Evolutionary conservation across 2,888 invertebrate species (phyloP), one percentile per base, ranked within the genome.

Genomic region (Shargacucullia verbasci): DNA sequence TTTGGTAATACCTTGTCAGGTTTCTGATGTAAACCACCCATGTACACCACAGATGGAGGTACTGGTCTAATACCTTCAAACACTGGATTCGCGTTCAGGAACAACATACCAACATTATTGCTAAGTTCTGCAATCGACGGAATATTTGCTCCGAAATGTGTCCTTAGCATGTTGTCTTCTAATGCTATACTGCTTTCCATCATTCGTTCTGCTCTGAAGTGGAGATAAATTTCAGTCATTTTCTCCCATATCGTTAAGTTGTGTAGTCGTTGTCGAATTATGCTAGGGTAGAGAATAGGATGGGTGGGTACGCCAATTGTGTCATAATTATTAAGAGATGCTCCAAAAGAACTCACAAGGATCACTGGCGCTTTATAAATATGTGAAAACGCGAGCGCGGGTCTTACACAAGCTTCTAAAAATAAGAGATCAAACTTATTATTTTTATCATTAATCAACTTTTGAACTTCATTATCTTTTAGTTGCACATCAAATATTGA

Each of bases 281-380:
- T 29, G 0, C 8, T 29, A 2, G 63, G 56, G 7, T 69, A 65
- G 0, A 65, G 35, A 4, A 69, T 2, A 0, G 65, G 65, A 46
- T 65, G 65, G 0, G 8, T 9, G 9, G 67, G 70, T 7, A 49
- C 58, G 7, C 67, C 70, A 0, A 67, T 10, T 5, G 46, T 11
- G 0, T 58, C 49, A 1, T 34, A 54, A 40, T 57, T 64, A 5
- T 53, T 58, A 0, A 52, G 38, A 8, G 2, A 0, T 0, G 39
- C 38, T 14, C 40, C 48, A 8, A 58, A 64, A 0, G 67, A 67
- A 44, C 79, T 80, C 0, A 81, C 31, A 38, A 56, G 31, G n/a
- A 80, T 77, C 1, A 74, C 39, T 12, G 81, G 80, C 0, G 62
- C 74, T 11, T 80, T 70, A 8, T 68, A 76, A 13, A 70, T 25